These are phyloP conservation scores for Clusia tigrina DNA, from an alignment of 2,888 invertebrate species.

Conservation along the genomic window DNA sequence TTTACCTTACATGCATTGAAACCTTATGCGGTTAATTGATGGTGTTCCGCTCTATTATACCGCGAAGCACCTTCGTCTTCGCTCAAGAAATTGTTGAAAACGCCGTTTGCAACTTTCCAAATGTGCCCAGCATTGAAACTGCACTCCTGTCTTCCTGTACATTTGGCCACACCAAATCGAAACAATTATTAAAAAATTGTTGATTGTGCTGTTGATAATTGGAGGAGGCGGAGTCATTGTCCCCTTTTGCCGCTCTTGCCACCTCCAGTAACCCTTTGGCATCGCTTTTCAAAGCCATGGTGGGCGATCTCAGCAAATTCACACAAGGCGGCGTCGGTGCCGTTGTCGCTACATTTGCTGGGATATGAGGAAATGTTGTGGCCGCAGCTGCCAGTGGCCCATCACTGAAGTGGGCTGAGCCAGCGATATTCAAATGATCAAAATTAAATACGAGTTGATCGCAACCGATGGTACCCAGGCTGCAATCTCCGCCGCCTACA, in stretches of 20 bases:
- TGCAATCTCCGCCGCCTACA: constrained; percentile 47
- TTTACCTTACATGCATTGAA: no score
- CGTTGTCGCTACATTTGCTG: constrained; percentile 30
- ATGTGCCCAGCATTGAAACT: constrained; percentile 47
- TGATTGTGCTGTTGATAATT: constrained; percentile 41
- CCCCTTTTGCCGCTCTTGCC: constrained; percentile 32
- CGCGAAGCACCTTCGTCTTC: constrained; percentile 26
- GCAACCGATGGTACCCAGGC: constrained; percentile 37
- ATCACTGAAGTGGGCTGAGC: no score
- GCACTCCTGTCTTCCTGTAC: constrained; percentile 18
- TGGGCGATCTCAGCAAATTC: constrained; percentile 46
- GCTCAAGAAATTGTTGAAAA: constrained; percentile 58
- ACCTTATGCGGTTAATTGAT: no score
- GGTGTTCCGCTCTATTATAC: neutral
- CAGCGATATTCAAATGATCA: constrained; percentile 58
- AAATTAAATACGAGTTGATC: constrained; percentile 62
- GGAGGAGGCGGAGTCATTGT: constrained; percentile 30
- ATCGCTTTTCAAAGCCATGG: constrained; percentile 53
- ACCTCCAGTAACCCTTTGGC: constrained; percentile 26
- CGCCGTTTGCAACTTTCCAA: constrained; percentile 54
- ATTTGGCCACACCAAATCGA: constrained; percentile 63
- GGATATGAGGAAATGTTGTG: constrained; percentile 19
- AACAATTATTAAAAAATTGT: constrained; percentile 63
- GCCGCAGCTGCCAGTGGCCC: constrained; percentile 30
- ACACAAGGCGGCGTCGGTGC: constrained; percentile 35